Base-by-base conservation (phyloP, 1,140 invertebrate species). In the Pogonognathellus flavescens region DNA sequence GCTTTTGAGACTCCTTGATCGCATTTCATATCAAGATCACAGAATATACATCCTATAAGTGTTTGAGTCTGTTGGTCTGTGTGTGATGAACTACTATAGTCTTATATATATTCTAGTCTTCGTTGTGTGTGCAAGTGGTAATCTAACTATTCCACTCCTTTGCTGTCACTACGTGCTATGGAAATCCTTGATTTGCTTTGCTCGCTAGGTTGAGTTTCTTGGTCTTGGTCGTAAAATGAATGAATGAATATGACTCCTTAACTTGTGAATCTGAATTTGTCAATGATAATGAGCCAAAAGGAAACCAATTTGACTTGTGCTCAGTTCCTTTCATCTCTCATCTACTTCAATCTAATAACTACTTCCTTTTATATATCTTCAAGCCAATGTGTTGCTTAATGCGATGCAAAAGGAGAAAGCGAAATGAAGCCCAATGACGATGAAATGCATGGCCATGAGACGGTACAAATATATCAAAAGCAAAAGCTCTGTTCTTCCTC, bases 191-290 rank as follows among this genome's bases (percentile, higher is more conserved):
- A 76, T 49, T 50, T 76, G 31, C 70, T 41, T 76, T 31, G 70
- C 70, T 76, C 70, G 70, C 70, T 76, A 49, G 59, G 13, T 62
- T 62, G 16, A n/a, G 41, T 50, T 41, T 18, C 70, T 76, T 76
- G 62, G 22, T 20, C 62, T 66, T 66, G 20, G 25, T 25, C 25
- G 62, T 66, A 13, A 76, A 76, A 76, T 76, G 31, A 31, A 49
- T 20, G 70, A 76, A 76, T 76, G 70, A 76, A 76, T 76, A 20
- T 82, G 80, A 31, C 80, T 57, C 57, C 80, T 82, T 31, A 60
- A 82, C 80, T 82, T 62, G 82, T 83, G 82, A 83, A 83, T 83
- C 59, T 50, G 82, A 83, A 83, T 83, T 83, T 83, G 82, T 83
- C 82, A 83, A 83, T 83, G 57, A 66, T 60, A 66, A 83, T 83